Conservation (phyloP, 2,797 vertebrate genomes). For the Acomys russatus region DNA sequence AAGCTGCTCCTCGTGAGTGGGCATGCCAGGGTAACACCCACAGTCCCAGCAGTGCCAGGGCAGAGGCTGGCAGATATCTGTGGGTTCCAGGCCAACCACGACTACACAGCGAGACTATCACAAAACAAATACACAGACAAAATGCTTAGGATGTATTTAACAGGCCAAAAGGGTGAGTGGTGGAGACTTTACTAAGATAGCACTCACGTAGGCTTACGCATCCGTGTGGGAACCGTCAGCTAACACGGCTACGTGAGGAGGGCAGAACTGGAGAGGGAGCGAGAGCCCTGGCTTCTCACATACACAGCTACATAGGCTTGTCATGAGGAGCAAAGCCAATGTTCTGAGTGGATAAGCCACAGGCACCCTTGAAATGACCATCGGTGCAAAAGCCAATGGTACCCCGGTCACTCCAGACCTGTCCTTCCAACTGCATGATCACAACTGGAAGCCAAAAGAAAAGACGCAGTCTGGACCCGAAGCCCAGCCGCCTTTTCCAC, state of each 20-base stretch:
- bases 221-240: background rate
- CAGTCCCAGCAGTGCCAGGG: no score
- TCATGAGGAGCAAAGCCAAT: background rate
- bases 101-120: background rate
- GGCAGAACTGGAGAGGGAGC: background rate
- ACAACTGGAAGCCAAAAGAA: constrained; percentile 12
- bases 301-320: background rate
- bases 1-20: no score
- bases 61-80: background rate
- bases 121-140: background rate
- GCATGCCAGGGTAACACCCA: background rate
- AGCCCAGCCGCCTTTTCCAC: rapidly evolving
- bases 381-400: background rate
- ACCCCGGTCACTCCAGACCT: background rate
- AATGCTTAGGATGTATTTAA: background rate
- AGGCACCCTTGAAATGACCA: background rate
- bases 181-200: background rate
- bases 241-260: background rate
- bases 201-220: background rate
- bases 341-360: background rate
- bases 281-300: background rate
- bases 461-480: background rate
- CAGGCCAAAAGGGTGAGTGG: background rate
- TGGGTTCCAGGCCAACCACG: background rate
- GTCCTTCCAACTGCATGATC: background rate